Conservation (phyloP, 2,888 invertebrate species). For the Clostera curtula region DNA sequence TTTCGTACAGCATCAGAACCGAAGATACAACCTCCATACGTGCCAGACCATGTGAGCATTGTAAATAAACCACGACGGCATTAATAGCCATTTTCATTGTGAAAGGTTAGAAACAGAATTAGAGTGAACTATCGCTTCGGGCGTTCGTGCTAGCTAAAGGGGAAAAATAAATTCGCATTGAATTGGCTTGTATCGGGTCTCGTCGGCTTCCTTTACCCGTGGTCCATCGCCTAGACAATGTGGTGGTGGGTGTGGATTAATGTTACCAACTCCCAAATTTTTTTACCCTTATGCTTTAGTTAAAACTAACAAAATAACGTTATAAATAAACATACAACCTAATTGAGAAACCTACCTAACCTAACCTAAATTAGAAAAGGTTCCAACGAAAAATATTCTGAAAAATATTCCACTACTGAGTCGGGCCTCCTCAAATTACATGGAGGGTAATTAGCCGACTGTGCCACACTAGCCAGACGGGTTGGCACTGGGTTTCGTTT, state of each 20-base stretch:
- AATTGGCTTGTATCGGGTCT: constrained; percentile 60
- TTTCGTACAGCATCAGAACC: constrained; percentile 24
- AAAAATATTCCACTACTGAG: no score
- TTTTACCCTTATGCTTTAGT: no score
- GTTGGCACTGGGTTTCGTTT: no score
- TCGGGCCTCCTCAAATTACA: no score
- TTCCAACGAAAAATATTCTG: no score
- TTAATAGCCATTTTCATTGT: constrained; percentile 45
- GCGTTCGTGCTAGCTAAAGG: constrained; percentile 55
- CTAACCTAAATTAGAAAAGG: no score
- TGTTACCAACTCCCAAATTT: no score
- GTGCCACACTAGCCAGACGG: no score
- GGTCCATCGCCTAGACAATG: constrained; percentile 68
- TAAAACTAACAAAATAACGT: no score
- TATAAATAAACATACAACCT: no score
- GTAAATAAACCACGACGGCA: constrained; percentile 51
- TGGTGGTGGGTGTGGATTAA: constrained; percentile 42
- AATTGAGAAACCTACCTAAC: no score
- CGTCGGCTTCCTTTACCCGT: constrained; percentile 64
- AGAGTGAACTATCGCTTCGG: constrained; percentile 54
- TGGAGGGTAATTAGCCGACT: no score
- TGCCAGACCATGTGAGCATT: constrained; percentile 42
- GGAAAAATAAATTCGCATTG: constrained; percentile 60
- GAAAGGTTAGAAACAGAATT: constrained; percentile 52
- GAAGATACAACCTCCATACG: constrained; percentile 43